Evolutionary conservation across 1,140 invertebrate genomes (phyloP).

Genomic region (Mylabris phalerata): DNA sequence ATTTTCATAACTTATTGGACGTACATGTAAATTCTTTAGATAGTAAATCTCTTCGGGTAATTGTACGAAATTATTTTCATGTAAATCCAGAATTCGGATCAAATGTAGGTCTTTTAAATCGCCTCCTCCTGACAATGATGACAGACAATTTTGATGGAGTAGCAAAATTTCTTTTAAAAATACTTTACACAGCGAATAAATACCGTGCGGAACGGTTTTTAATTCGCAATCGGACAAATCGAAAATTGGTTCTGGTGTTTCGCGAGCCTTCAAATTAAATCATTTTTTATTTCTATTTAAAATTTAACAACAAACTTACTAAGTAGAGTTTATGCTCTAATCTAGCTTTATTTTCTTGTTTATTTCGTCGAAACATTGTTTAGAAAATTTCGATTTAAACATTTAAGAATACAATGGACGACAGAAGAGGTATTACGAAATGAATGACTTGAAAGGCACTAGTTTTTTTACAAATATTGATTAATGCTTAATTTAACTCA

Average conservation of each 20-base stretch:
- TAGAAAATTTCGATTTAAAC: too few relatives aligned
- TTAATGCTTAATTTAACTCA: too few relatives aligned
- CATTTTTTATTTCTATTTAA: neutral
- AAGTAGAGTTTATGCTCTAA: constrained; percentile 66
- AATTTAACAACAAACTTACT: constrained; percentile 39
- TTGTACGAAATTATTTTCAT: constrained; percentile 58
- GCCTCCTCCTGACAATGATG: constrained; percentile 61
- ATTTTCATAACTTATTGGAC: neutral
- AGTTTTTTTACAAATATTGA: too few relatives aligned
- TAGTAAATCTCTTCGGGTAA: constrained; percentile 55
- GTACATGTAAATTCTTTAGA: constrained; percentile 55
- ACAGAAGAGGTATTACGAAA: too few relatives aligned
- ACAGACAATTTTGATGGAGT: constrained; percentile 60
- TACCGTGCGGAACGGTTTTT: constrained; percentile 60
- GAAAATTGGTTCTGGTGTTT: constrained; percentile 67
- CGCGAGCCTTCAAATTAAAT: constrained; percentile 52
- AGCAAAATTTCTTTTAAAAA: constrained; percentile 64
- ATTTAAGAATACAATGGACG: too few relatives aligned
- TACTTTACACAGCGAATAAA: constrained; percentile 70
- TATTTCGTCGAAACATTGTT: constrained; percentile 37
- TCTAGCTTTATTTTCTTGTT: constrained; percentile 54
- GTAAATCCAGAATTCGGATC: constrained; percentile 64
- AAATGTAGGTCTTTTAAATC: constrained; percentile 59
- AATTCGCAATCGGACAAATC: constrained; percentile 68
- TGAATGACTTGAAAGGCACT: too few relatives aligned